Percentiles rank a stretch among this genome's conserved stretches.
Evolutionary conservation across 2,113 vertebrate species (phyloP).

Genomic region (Halcyon senegalensis): DNA sequence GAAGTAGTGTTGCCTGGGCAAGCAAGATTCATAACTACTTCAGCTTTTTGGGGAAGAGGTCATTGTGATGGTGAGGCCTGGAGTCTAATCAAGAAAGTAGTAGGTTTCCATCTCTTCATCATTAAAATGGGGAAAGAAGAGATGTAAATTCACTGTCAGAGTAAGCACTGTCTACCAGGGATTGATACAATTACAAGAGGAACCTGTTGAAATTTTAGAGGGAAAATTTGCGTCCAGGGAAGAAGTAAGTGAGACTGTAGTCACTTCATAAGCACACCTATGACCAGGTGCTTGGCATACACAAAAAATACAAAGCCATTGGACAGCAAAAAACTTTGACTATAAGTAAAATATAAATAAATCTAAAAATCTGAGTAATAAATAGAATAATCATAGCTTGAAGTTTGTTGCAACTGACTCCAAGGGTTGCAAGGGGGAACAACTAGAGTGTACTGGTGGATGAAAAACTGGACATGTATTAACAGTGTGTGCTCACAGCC

Average conservation of each 20-base stretch:
- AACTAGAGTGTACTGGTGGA: neutral
- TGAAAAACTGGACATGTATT: neutral
- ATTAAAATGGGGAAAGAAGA: neutral
- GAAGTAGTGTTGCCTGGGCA: neutral
- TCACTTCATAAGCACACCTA: neutral
- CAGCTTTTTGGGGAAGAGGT: neutral
- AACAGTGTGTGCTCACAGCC: neutral
- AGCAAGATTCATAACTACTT: neutral
- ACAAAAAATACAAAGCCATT: neutral
- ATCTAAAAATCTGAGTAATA: neutral
- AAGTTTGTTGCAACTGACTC: neutral
- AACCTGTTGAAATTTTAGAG: neutral
- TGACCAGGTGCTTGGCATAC: neutral
- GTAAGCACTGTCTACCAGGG: neutral
- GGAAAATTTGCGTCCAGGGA: neutral
- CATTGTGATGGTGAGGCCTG: neutral
- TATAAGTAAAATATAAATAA: neutral
- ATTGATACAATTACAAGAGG: neutral
- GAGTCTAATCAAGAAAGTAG: neutral
- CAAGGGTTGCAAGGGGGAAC: neutral
- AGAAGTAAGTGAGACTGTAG: neutral
- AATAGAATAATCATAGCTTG: neutral
- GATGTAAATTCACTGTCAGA: neutral
- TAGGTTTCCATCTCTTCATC: neutral
- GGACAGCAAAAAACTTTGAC: neutral